Evolutionary conservation across 2,113 vertebrate genomes (phyloP).

Genomic region (Cercopithecus mona): DNA sequence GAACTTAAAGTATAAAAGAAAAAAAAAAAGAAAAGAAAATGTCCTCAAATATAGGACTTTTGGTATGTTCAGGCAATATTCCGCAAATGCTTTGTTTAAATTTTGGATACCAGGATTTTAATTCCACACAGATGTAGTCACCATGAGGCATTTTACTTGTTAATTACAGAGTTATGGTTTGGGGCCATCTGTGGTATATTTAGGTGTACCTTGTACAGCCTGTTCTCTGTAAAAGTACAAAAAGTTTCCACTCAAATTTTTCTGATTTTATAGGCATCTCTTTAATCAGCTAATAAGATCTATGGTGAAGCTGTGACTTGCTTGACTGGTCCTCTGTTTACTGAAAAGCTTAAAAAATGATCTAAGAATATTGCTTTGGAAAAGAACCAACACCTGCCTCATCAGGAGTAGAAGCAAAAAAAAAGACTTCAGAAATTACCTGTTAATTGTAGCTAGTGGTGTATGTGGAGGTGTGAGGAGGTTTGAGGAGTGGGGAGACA

Average conservation of each 20-base stretch:
- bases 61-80: neutral
- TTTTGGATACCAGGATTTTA: slow-evolving; percentile 51
- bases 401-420: slow-evolving; percentile 21
- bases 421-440: slow-evolving; percentile 38
- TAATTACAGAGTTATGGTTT: slow-evolving; percentile 39
- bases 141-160: neutral
- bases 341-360: slow-evolving; percentile 53
- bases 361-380: slow-evolving; percentile 66
- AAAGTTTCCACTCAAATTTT: neutral
- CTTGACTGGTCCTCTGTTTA: slow-evolving; percentile 55
- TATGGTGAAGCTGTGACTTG: slow-evolving; percentile 65
- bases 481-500: no score
- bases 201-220: neutral
- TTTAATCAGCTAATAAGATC: slow-evolving; percentile 66
- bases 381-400: slow-evolving; percentile 57
- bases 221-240: slow-evolving; percentile 51
- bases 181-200: slow-evolving; percentile 16
- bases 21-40: neutral
- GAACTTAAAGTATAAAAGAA: no score
- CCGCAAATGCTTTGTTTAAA: slow-evolving; percentile 45
- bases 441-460: neutral
- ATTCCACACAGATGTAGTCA: slow-evolving; percentile 28
- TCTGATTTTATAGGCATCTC: slow-evolving; percentile 19
- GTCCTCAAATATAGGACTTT: neutral
- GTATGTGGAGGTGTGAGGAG: neutral